Conservation (phyloP, 2,113 vertebrate species). For the Echinops telfairi region DNA sequence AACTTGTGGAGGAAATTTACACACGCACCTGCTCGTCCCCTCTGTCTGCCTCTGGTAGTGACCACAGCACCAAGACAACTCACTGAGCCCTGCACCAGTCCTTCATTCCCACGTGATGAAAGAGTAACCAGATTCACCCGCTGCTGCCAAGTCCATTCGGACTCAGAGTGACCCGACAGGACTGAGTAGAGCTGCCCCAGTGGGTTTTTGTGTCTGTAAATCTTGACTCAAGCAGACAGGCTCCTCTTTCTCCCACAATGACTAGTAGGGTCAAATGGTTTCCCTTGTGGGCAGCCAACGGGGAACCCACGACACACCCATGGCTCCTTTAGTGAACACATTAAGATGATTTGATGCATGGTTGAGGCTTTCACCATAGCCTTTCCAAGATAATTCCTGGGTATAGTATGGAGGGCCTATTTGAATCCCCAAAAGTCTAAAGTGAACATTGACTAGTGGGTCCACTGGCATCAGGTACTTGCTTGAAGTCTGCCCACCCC, state of each 20-base stretch:
- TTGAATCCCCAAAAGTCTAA: neutral
- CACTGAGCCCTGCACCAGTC: neutral
- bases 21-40: neutral
- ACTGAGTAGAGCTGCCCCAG: no score
- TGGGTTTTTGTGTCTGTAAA: no score
- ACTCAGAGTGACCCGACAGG: no score
- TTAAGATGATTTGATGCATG: neutral
- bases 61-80: neutral
- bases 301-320: no score
- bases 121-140: neutral
- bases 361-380: neutral
- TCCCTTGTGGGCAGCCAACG: no score
- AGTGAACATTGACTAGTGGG: neutral
- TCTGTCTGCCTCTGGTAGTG: neutral
- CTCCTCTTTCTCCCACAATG: no score
- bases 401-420: neutral
- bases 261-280: no score
- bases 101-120: neutral
- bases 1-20: neutral
- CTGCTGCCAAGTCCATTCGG: no score
- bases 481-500: neutral
- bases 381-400: conserved; percentile 5
- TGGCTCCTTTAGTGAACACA: no score
- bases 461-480: neutral
- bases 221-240: no score